Conservation (phyloP, 2,797 vertebrate genomes). For the Momotus momota region DNA sequence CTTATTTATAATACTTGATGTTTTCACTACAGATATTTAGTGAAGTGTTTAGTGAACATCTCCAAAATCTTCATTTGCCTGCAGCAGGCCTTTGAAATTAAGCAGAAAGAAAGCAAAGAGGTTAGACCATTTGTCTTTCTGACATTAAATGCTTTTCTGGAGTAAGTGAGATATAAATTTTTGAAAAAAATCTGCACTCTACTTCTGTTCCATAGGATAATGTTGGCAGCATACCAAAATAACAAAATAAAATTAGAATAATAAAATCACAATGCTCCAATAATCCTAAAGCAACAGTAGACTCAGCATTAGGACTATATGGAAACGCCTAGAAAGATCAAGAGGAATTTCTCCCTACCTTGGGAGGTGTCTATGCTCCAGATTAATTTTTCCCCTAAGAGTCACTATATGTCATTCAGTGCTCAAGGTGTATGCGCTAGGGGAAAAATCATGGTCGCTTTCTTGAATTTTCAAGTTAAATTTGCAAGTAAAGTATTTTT, state of each 20-base stretch:
- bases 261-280: not conserved
- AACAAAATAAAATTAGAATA: not conserved
- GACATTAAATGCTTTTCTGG: not conserved
- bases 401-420: not conserved
- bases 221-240: not conserved
- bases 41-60: not conserved
- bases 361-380: not conserved
- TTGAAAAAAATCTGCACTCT: not conserved
- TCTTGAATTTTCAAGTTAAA: not conserved
- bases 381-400: not conserved
- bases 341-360: not conserved
- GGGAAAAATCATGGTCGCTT: not conserved
- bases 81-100: not conserved
- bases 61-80: not conserved
- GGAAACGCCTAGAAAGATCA: not conserved
- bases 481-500: not conserved
- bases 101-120: not conserved
- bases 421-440: not conserved
- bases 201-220: not conserved
- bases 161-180: not conserved
- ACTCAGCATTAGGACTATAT: not conserved
- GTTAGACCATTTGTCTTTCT: not conserved
- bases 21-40: not conserved
- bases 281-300: not conserved
- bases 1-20: not conserved